Base-by-base conservation (phyloP, 2,888 invertebrate species). In the Ophion ventricosus region DNA sequence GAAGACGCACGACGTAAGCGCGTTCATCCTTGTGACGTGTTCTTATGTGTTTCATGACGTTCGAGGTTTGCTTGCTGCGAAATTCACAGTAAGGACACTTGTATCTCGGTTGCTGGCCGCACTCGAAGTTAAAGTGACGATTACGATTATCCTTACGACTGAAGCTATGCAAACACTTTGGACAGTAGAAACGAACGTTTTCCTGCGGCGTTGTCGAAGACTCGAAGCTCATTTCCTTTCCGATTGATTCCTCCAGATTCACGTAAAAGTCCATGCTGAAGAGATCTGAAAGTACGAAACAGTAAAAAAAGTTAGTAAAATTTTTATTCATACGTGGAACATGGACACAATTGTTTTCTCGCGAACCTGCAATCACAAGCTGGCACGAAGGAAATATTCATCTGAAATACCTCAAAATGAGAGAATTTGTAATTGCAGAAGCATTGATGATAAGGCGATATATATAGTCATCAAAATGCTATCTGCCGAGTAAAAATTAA, bases 111-210 rank as follows among this genome's bases (percentile, higher is more conserved):
- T 88, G 89, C 56, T 90, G 90, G 35, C 93, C 93, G 83, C 93
- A 93, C 84, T 93, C 93, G 84, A 89, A 91, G 49, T 90, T 91
- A 81, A 90, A 89, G 85, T 93, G 93, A 4, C 93, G 90, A 82
- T 90, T 91, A 74, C 90, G 86, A 86, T 90, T 91, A 80, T 90
- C 89, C 83, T 91, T 90, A 29, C 89, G 86, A 14, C 89, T 88
- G 82, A 90, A 91, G 40, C 89, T 88, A 25, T 89, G 89, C 74
- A 86, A 83, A 85, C 91, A 91, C 84, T 89, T 91, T 57, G 89
- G 90, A 78, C 91, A 91, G 83, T 86, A 87, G 83, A 87, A 89
- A 73, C 87, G 86, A 73, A 85, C 86, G 26, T 73, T 83, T 69
- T 80, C 81, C 20, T 29, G 77, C 40, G 35, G 77, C 2, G 57